Evolutionary conservation across 2,113 vertebrate species (phyloP), one percentile per base, ranked within the genome.

Genomic region (Silurus asotus): DNA sequence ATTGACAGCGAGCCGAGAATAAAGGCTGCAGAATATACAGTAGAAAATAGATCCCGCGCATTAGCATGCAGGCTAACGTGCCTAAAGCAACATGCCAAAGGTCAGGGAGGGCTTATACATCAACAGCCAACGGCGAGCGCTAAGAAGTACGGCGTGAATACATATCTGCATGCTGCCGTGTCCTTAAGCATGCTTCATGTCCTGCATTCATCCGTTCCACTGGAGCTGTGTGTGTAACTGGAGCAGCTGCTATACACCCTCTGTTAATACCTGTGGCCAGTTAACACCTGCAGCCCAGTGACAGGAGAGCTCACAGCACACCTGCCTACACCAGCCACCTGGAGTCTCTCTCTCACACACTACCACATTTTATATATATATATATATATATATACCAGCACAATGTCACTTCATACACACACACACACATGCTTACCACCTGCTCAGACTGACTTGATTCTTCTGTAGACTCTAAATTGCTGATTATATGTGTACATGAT

Each of bases 1-100:
- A 96, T 94, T 95, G 95, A 95, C 94, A 94, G 91, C n/a, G 53
- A 87, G 81, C 80, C 48, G 83, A 83, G 87, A 84, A 75, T 86
- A 84, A 83, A 89, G 75, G 76, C 87, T 88, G 84, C 83, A 51
- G 84, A 86, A 88, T 23, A 82, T 87, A 87, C 86, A 87, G 55
- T 83, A 81, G 87, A 77, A 84, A 15, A 89, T 62, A 70, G 53
- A 45, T 58, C 87, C 55, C 11, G 23, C 72, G 56, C 87, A 88
- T 89, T 89, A 89, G 76, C 84, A 88, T 86, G 84, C 84, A 72
- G 81, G 20, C 86, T 77, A 83, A 89, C 58, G 25, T n/a, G 19
- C 51, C 62, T 55, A 55, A 79, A 84, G 80, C 85, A 88, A 85
- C 88, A 89, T 89, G 84, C 87, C 82, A 86, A 86, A 86, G 81